phyloP scores from a whole-genome alignment of 2,113 vertebrate species.

The Serilophus lunatus region DNA sequence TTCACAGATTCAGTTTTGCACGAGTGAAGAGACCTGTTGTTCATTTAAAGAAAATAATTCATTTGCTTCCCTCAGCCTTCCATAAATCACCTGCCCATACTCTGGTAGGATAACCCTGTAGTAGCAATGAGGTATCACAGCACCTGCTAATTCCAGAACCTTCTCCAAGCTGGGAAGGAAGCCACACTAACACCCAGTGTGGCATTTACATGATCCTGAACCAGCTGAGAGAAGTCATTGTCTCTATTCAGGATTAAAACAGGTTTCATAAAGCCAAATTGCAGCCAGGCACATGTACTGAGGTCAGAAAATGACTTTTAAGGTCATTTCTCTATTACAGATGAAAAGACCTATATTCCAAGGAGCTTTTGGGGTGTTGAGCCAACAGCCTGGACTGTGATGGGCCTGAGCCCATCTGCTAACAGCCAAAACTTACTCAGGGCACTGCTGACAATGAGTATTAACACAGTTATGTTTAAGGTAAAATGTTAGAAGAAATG shows the following conservation, averaged over 20 bases:
- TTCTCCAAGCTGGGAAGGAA: neutral
- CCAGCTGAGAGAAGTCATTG: neutral
- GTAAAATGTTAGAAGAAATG: neutral
- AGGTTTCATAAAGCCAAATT: neutral
- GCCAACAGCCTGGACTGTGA: neutral
- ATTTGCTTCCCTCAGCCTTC: neutral
- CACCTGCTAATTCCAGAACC: no score
- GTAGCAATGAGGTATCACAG: neutral
- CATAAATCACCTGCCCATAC: accelerated
- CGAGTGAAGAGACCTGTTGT: neutral
- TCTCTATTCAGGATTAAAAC: neutral
- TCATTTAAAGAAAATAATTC: neutral
- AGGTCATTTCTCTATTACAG: neutral
- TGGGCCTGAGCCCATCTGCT: accelerated
- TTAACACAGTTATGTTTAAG: neutral
- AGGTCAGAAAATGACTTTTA: neutral
- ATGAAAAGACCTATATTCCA: neutral
- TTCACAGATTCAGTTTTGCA: neutral
- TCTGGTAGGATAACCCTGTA: neutral
- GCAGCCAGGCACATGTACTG: neutral
- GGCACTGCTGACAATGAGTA: neutral
- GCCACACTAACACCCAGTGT: neutral
- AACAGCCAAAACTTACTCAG: neutral
- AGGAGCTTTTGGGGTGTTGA: neutral
- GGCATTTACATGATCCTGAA: neutral